These are phyloP conservation scores for Carassius gibelio DNA, from an alignment of 2,113 vertebrate species.

Conservation along the genomic window DNA sequence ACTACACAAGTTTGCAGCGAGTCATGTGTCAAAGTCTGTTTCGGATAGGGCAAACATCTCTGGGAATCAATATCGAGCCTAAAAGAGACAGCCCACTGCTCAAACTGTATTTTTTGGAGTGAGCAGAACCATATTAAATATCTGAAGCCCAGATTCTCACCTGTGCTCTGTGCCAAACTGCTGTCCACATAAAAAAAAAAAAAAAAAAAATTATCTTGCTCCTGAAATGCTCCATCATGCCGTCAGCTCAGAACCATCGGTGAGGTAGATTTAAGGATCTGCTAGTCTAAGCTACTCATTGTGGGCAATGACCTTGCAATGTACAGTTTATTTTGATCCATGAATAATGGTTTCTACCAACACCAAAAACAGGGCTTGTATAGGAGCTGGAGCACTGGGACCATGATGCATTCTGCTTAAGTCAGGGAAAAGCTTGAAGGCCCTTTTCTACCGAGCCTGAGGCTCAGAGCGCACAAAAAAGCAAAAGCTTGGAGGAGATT, in stretches of 20 bases:
- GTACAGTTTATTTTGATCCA: constrained; percentile 37
- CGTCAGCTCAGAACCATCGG: constrained; percentile 7
- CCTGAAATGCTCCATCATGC: constrained; percentile 10
- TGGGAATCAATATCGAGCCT: neutral
- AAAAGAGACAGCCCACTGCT: neutral
- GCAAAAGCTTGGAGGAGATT: constrained; percentile 36
- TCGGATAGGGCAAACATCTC: neutral
- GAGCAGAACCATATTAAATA: neutral
- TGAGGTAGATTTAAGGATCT: constrained; percentile 36
- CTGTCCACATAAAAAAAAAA: constrained; percentile 14
- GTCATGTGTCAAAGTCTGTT: constrained; percentile 8
- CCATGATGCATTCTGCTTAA: constrained; percentile 45
- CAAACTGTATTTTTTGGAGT: neutral
- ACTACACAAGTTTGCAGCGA: neutral
- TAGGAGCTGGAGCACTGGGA: neutral
- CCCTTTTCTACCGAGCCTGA: constrained; percentile 20
- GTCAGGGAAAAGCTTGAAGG: constrained; percentile 33
- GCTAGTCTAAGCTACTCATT: constrained; percentile 36
- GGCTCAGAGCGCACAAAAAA: constrained; percentile 15
- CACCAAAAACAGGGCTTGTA: constrained; percentile 20
- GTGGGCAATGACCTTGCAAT: constrained; percentile 36
- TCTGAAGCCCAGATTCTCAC: neutral
- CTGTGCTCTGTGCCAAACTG: neutral
- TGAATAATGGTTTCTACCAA: constrained; percentile 28
- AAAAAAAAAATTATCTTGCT: neutral